Base-by-base conservation (phyloP, 1,140 invertebrate species). In the Magallana gigas region DNA sequence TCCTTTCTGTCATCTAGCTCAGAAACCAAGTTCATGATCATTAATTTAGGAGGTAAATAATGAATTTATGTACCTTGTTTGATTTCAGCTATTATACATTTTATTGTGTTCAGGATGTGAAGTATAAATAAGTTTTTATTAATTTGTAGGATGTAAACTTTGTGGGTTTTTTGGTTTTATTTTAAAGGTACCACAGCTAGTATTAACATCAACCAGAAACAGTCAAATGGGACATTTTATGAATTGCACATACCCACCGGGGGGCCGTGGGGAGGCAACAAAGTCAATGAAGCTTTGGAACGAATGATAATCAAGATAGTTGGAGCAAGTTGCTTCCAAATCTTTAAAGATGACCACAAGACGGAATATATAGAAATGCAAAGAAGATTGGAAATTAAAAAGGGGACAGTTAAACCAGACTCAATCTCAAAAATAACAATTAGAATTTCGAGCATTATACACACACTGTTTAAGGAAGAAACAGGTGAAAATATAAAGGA, bases 181-280 rank as follows among this genome's bases (percentile, higher is more conserved):
- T 23, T 62, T 86, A 82, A 16, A 91, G 91, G 91, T 18, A 88
- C 90, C 18, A 91, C 91, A 23, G 88, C 85, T 81, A 90, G 90
- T 80, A 88, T 90, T 7, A 91, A 90, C 3, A 87, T 90, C 5
- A 88, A 90, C 57, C 85, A 90, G 18, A 87, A 83, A 57, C 85
- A 88, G 12, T 16, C 57, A 8, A 88, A 90, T 8, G 87, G 88
- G 11, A 62, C 62, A 12, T 64, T 91, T 11, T 60, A 82, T 56
- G 91, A 91, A 58, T 11, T 91, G 29, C 87, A 90, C 57, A 88
- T 86, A 60, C 86, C 90, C 9, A 88, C 85, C 36, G 91, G 91
- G 56, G 91, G 91, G 29, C 84, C 87, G 6, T 91, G 91, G 91
- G 91, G 91, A 14, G 91, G 91, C 1, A 90, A 87, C 23, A 76